phyloP scores from a whole-genome alignment of 2,113 vertebrate genomes.

The Austrofundulus limnaeus region DNA sequence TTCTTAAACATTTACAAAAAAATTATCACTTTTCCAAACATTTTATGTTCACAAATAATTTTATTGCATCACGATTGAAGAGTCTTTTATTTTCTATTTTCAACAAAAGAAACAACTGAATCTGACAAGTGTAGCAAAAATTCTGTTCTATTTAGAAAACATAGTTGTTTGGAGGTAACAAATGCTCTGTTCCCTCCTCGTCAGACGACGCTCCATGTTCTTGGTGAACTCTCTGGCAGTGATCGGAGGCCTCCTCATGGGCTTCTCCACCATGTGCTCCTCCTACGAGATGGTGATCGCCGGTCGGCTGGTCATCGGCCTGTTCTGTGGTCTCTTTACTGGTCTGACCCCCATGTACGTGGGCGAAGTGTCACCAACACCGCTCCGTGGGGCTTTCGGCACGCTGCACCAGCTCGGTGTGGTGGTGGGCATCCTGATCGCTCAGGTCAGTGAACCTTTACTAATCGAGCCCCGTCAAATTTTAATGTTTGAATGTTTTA shows the following conservation, averaged over 20 bases:
- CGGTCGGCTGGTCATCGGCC: constrained; percentile 88
- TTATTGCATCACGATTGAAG: too few relatives aligned
- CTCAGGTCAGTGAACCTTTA: constrained; percentile 82
- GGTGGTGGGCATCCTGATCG: constrained; percentile 92
- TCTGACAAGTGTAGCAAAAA: too few relatives aligned
- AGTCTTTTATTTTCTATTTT: too few relatives aligned
- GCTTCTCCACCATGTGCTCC: constrained; percentile 81
- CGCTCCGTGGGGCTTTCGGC: constrained; percentile 89
- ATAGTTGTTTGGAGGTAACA: not conserved
- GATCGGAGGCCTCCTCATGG: constrained; percentile 87
- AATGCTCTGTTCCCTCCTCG: constrained; percentile 2
- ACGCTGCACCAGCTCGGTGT: constrained; percentile 95
- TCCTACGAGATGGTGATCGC: constrained; percentile 92
- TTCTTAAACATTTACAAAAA: too few relatives aligned
- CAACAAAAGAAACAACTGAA: too few relatives aligned
- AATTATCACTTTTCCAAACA: too few relatives aligned
- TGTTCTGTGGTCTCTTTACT: constrained; percentile 92
- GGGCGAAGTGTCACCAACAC: constrained; percentile 90
- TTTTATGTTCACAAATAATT: too few relatives aligned
- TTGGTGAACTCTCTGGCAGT: constrained; percentile 86
- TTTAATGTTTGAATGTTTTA: too few relatives aligned
- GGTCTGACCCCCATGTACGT: constrained; percentile 97
- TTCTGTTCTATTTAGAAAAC: not conserved
- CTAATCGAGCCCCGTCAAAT: not conserved
- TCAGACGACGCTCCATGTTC: constrained; percentile 93